These are phyloP conservation scores for Aurelia coerulea DNA, from an alignment of 30 jellyfish, hydroid and myxozoan species.

Conservation along the genomic window DNA sequence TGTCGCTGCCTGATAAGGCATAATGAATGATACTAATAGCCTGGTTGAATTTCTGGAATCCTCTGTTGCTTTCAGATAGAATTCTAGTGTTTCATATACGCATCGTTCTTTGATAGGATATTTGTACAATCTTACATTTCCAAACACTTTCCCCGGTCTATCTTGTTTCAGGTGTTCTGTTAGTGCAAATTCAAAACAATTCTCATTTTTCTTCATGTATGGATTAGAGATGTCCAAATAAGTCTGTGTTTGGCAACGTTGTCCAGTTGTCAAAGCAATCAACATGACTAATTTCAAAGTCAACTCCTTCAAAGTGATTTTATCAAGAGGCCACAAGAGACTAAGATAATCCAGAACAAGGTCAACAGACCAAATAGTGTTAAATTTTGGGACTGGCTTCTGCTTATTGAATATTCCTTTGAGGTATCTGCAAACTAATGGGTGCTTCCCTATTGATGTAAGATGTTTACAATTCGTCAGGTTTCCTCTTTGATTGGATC, in stretches of 20 bases:
- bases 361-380: constrained; percentile 53
- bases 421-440: constrained; percentile 32
- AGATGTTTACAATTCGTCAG: not conserved
- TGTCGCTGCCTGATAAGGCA: constrained; percentile 23
- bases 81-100: constrained; percentile 43
- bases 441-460: constrained; percentile 32
- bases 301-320: constrained; percentile 30
- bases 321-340: constrained; percentile 31
- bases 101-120: constrained; percentile 48
- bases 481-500: not conserved
- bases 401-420: constrained; percentile 41
- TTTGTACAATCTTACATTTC: constrained; percentile 37
- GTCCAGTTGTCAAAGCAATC: constrained; percentile 48
- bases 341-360: constrained; percentile 39
- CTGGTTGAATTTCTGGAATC: constrained; percentile 13
- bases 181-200: constrained; percentile 39
- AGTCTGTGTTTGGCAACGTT: constrained; percentile 59
- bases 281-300: constrained; percentile 46
- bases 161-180: constrained; percentile 48
- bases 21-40: constrained; percentile 10
- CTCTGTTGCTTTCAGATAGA: constrained; percentile 50
- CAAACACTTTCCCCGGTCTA: constrained; percentile 38
- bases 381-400: constrained; percentile 43
- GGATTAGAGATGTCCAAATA: constrained; percentile 11
- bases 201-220: constrained; percentile 38